Percentiles rank a stretch among this genome's conserved stretches.
These are phyloP conservation scores for Trididemnum nubilum DNA, from an alignment of 23 tunicate genomes.

Conservation along the genomic window DNA sequence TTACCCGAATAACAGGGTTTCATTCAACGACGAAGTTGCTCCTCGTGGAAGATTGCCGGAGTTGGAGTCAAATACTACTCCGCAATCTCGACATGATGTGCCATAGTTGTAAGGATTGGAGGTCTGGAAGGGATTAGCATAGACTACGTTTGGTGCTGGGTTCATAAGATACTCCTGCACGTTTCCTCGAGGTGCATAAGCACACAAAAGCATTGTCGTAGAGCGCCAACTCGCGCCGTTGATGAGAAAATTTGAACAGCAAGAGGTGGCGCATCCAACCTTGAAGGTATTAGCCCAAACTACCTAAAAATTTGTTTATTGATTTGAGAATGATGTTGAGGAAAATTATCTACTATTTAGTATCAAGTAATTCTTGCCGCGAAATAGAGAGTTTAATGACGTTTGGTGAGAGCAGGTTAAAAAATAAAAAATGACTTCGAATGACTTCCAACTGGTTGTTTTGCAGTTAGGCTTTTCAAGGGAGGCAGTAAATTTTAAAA, in stretches of 20 bases:
- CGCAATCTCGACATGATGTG: slow-evolving; percentile 41
- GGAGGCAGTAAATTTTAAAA: too few relatives aligned
- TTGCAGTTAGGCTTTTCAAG: too few relatives aligned
- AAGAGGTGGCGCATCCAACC: slow-evolving; percentile 73
- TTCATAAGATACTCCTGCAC: slow-evolving; percentile 19
- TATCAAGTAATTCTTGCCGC: neutral
- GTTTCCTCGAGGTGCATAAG: slow-evolving; percentile 87
- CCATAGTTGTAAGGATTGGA: slow-evolving; percentile 42
- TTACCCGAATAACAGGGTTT: neutral
- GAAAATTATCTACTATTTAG: neutral
- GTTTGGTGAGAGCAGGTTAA: too few relatives aligned
- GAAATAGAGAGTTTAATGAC: too few relatives aligned
- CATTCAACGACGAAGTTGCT: neutral
- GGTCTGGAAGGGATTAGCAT: slow-evolving; percentile 29
- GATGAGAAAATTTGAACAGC: slow-evolving; percentile 34
- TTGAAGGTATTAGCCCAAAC: slow-evolving; percentile 90
- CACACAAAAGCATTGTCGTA: slow-evolving; percentile 59
- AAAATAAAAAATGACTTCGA: too few relatives aligned
- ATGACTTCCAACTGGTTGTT: too few relatives aligned
- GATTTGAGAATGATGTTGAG: neutral
- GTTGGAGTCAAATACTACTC: slow-evolving; percentile 2
- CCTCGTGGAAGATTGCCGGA: neutral
- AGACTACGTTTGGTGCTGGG: neutral
- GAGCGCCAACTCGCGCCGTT: slow-evolving; percentile 65
- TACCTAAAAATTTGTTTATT: slow-evolving; percentile 33